phyloP scores from a whole-genome alignment of 2,888 invertebrate species.

The Scotopteryx bipunctaria region DNA sequence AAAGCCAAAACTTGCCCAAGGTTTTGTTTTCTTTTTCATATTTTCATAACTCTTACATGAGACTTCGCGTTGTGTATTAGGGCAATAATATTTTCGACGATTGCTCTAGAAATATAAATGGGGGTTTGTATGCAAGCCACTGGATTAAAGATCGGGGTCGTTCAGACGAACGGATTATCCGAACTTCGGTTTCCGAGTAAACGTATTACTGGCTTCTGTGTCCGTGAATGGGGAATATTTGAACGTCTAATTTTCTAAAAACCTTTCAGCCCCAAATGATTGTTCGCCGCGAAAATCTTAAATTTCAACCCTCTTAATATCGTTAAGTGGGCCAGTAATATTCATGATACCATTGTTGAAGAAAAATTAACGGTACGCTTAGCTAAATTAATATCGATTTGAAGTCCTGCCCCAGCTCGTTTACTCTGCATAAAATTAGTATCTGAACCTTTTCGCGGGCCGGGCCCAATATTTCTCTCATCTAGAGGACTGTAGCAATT shows the following conservation, averaged over 20 bases:
- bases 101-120: slow-evolving; percentile 42
- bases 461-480: slow-evolving; percentile 70
- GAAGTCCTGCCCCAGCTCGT: slow-evolving; percentile 64
- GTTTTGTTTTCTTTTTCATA: slow-evolving; percentile 72
- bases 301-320: slow-evolving; percentile 38
- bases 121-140: slow-evolving; percentile 27
- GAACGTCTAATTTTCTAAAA: neutral
- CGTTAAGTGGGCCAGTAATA: slow-evolving; percentile 57
- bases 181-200: neutral
- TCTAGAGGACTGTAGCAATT: slow-evolving; percentile 75
- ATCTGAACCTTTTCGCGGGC: slow-evolving; percentile 67
- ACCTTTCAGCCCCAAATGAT: neutral
- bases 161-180: neutral
- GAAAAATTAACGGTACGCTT: slow-evolving; percentile 71
- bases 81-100: slow-evolving; percentile 46
- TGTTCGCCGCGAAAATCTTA: slow-evolving; percentile 18
- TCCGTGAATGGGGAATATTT: neutral
- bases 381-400: slow-evolving; percentile 77
- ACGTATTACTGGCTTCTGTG: neutral
- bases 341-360: slow-evolving; percentile 64
- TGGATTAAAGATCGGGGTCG: slow-evolving; percentile 1
- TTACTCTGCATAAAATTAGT: slow-evolving; percentile 80
- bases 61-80: slow-evolving; percentile 46
- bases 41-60: slow-evolving; percentile 50
- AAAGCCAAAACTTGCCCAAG: slow-evolving; percentile 71